Base-by-base conservation (phyloP, 2,797 vertebrate genomes). In the Cichlasoma orientale region DNA sequence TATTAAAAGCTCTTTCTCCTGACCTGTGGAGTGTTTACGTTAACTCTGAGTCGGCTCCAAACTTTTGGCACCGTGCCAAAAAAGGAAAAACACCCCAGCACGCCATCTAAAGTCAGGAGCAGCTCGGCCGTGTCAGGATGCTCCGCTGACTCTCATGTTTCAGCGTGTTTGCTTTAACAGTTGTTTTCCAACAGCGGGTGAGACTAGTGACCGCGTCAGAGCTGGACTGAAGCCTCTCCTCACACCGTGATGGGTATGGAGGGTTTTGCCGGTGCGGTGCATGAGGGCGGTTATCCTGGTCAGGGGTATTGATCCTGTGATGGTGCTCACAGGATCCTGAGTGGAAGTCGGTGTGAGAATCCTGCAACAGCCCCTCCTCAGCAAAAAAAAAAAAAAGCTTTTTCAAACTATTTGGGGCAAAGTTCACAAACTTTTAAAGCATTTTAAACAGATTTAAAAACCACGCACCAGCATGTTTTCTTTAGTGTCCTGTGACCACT, bases 341-440 rank as follows among this genome's bases (percentile, higher is more conserved):
- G 36, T 3, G 36, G 12, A 44, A 25, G 41, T 23, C 59, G 12
- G 21, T 44, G 59, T 14, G 0, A 18, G 36, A 63, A 63, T 63
- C 21, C 36, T 47, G 14, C 14, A 47, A 47, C 44, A 47, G 44
- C 44, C 38, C 38, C 16, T 7, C 5, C 7, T 7, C 33, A 16
- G 11, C 25, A 63, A 52, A 5, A 44, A 14, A 5, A 14, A 14
- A 41, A 41, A 16, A 63, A 63, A 41, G 0, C 3, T 16, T 18
- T 41, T 61, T 36, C 36, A 11, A 11, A 38, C 36, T 23, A 63
- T 63, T 63, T 63, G 14, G 14, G 59, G 14, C 2, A 61, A 41
- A 61, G 38, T 61, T n/a, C 8, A n/a, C 33, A 0, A 41, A 25
- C 1, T 2, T 44, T 25, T 44, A 27, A 25, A 63, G 2, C 59